phyloP scores from a whole-genome alignment of 2,113 vertebrate genomes.

The Scalopus aquaticus region DNA sequence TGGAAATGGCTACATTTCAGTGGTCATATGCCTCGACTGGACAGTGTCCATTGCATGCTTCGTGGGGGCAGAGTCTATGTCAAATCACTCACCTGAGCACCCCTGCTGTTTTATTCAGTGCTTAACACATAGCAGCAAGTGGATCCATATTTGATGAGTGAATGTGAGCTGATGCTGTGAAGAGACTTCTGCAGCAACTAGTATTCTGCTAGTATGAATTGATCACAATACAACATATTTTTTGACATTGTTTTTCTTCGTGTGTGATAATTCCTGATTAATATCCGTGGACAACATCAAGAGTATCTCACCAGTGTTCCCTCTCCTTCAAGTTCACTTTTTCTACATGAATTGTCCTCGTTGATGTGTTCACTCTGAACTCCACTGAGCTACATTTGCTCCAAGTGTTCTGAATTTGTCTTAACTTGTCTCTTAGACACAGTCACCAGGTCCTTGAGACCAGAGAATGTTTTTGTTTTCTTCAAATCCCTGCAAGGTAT shows the following conservation, averaged over 20 bases:
- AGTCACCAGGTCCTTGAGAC: neutral
- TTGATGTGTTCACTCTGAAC: neutral
- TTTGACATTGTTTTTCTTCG: neutral
- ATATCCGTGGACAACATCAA: no score
- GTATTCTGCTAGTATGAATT: neutral
- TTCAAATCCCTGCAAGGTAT: neutral
- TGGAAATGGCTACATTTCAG: no score
- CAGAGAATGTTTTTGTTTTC: constrained; percentile 4
- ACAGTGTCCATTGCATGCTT: no score
- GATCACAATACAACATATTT: neutral
- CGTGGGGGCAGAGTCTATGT: no score
- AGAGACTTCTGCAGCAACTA: neutral
- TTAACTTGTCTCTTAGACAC: neutral
- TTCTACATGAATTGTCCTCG: neutral
- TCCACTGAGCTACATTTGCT: neutral
- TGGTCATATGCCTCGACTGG: no score
- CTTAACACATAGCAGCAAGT: neutral
- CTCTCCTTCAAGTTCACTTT: neutral
- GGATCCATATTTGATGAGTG: neutral
- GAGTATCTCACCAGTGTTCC: no score
- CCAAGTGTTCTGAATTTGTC: neutral
- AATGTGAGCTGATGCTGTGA: neutral
- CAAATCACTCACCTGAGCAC: neutral
- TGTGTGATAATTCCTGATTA: neutral
- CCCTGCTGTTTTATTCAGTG: neutral